Conservation (phyloP, 2,113 vertebrate species). For the Athene cunicularia region DNA sequence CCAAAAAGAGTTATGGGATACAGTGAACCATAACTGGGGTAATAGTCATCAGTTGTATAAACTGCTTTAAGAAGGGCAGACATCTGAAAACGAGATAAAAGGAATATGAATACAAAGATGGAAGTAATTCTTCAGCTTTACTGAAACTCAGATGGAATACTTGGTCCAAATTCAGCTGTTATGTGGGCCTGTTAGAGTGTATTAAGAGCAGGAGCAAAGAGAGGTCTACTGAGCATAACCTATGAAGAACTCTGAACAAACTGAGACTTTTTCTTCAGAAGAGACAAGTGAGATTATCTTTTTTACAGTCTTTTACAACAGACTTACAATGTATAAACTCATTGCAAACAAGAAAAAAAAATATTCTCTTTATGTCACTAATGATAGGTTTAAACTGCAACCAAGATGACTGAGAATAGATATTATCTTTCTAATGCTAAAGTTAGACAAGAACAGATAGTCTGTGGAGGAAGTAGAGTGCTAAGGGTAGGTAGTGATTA, state of each 20-base stretch:
- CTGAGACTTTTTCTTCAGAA: background rate
- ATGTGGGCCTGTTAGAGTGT: background rate
- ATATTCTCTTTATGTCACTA: background rate
- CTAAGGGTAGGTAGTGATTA: background rate
- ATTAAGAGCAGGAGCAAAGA: background rate
- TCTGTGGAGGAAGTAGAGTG: background rate
- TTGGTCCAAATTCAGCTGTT: background rate
- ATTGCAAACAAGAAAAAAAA: background rate
- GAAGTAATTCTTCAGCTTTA: background rate
- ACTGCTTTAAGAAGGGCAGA: background rate
- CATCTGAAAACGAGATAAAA: background rate
- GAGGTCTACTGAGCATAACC: background rate
- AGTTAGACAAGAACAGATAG: background rate
- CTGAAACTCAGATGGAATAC: background rate
- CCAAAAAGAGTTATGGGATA: background rate
- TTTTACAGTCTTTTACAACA: background rate
- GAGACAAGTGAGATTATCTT: background rate
- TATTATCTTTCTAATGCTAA: background rate
- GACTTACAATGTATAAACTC: background rate
- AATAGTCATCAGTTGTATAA: background rate
- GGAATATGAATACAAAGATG: background rate
- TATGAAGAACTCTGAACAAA: background rate
- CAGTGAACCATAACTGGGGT: background rate
- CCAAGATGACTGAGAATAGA: background rate
- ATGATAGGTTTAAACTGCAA: background rate